Conservation (phyloP, 2,888 invertebrate genomes). For the Stenchaetothrips biformis region DNA sequence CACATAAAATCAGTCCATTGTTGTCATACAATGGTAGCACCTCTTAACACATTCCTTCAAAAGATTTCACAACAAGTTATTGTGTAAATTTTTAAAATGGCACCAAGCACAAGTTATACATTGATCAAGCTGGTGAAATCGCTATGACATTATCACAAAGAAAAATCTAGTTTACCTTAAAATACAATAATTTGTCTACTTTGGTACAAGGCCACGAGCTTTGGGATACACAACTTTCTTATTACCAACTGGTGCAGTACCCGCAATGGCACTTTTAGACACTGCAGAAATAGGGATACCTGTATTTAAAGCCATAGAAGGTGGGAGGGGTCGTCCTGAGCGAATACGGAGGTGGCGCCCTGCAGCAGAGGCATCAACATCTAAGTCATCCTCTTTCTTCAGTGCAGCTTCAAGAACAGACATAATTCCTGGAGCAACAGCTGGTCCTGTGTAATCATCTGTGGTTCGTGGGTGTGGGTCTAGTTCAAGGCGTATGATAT, state of each 20-base stretch:
- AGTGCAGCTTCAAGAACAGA: constrained; percentile 60
- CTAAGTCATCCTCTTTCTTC: constrained; percentile 45
- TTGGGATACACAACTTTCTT: constrained; percentile 38
- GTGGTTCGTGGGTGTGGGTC: constrained; percentile 74
- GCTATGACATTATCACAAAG: background rate
- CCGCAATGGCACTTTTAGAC: background rate
- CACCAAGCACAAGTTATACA: too few species aligned
- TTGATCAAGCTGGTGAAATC: background rate
- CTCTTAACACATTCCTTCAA: too few species aligned
- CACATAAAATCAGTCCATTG: too few species aligned
- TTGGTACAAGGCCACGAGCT: constrained; percentile 41
- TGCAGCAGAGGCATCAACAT: constrained; percentile 39
- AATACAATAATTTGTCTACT: constrained; percentile 33
- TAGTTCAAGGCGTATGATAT: constrained; percentile 67
- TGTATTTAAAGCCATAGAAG: background rate
- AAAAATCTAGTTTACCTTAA: background rate
- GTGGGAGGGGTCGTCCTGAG: background rate
- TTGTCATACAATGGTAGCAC: too few species aligned
- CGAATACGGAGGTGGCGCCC: constrained; percentile 23
- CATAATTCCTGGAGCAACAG: constrained; percentile 66
- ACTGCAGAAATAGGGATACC: background rate
- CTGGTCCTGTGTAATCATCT: constrained; percentile 65
- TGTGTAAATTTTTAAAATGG: too few species aligned
- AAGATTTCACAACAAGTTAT: too few species aligned
- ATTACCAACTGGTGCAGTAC: background rate